phyloP scores from a whole-genome alignment of 2,888 invertebrate genomes.

The Gastracanthus pulcherrimus region DNA sequence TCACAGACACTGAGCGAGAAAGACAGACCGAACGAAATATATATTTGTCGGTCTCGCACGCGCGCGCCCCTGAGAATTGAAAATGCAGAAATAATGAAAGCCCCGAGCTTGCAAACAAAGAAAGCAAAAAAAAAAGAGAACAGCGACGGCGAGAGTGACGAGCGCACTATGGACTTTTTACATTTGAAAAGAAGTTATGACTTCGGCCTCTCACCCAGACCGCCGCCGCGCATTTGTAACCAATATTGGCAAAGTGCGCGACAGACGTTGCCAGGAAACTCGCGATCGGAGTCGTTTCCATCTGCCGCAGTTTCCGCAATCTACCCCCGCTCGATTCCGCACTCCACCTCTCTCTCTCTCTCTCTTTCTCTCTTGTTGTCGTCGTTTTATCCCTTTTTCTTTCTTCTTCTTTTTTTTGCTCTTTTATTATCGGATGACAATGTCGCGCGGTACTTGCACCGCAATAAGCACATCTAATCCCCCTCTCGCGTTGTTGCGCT shows the following conservation, averaged over 20 bases:
- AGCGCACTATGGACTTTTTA: background rate
- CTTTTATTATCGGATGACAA: slow-evolving; percentile 46
- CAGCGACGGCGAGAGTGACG: background rate
- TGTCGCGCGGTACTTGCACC: background rate
- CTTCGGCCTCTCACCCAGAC: background rate
- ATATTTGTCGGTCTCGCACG: background rate
- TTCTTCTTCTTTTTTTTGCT: background rate
- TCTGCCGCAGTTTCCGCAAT: slow-evolving; percentile 43
- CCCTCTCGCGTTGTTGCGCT: background rate
- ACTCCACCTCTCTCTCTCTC: background rate
- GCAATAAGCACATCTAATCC: slow-evolving; percentile 36
- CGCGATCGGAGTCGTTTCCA: slow-evolving; percentile 30
- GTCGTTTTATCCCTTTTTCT: background rate
- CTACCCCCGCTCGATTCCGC: background rate
- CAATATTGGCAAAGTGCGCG: slow-evolving; percentile 59
- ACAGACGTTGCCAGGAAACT: slow-evolving; percentile 57
- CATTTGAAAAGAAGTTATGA: slow-evolving; percentile 36
- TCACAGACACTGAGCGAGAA: background rate
- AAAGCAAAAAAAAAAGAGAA: background rate
- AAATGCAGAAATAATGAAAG: slow-evolving; percentile 26
- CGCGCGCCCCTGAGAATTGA: slow-evolving; percentile 17
- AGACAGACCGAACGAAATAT: background rate
- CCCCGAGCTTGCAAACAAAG: too few species aligned
- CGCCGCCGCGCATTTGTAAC: slow-evolving; percentile 55
- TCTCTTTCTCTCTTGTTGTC: too few species aligned